Conservation (phyloP, 2,888 invertebrate species). For the Drosophila anomelani region DNA sequence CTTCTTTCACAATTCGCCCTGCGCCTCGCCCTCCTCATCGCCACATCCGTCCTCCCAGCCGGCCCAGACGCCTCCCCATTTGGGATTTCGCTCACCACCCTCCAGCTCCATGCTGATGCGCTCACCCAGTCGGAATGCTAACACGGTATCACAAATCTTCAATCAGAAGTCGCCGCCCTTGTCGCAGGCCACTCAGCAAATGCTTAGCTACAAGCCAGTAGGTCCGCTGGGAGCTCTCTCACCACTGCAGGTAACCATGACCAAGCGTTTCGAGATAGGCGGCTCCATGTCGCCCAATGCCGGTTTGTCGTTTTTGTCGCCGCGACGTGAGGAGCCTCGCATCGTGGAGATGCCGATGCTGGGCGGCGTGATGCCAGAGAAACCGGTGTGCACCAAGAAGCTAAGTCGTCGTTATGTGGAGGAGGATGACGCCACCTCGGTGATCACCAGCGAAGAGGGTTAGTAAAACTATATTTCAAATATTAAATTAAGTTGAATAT, state of each 20-base stretch:
- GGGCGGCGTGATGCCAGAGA: conserved; percentile 80
- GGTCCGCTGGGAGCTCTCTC: conserved; percentile 83
- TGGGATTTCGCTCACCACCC: conserved; percentile 83
- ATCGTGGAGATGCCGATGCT: conserved; percentile 82
- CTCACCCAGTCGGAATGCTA: conserved; percentile 80
- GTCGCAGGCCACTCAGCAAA: conserved; percentile 81
- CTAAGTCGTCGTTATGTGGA: conserved; percentile 84
- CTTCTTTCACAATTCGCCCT: conserved; percentile 84
- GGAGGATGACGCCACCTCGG: conserved; percentile 85
- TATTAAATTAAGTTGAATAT: fast-evolving
- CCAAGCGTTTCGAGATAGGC: conserved; percentile 82
- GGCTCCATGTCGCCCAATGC: conserved; percentile 83
- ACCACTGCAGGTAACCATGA: conserved; percentile 83
- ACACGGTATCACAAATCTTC: conserved; percentile 58
- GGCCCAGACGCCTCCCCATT: conserved; percentile 60
- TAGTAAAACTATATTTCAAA: conserved; percentile 15
- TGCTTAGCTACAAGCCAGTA: conserved; percentile 82
- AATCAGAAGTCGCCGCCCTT: conserved; percentile 82
- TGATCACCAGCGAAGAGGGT: conserved; percentile 85
- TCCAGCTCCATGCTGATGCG: conserved; percentile 77
- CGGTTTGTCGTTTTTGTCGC: conserved; percentile 82
- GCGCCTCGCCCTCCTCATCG: conserved; percentile 84
- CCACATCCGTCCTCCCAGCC: conserved; percentile 78
- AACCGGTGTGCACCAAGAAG: conserved; percentile 84
- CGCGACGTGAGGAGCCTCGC: conserved; percentile 83